These are phyloP conservation scores for Cherax destructor DNA, from an alignment of 1,140 invertebrate species.

Conservation along the genomic window DNA sequence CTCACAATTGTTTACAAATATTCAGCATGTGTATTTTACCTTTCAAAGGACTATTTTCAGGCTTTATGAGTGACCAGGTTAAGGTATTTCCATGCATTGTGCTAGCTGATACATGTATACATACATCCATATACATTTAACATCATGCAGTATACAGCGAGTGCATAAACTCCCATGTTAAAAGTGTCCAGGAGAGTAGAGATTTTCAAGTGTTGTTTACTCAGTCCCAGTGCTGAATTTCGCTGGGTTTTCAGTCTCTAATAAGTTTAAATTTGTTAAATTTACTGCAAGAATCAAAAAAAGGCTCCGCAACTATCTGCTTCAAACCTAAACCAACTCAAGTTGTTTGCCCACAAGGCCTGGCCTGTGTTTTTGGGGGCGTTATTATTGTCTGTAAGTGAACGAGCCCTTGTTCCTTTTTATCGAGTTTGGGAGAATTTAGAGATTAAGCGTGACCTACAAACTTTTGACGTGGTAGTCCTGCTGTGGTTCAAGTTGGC, in stretches of 20 bases:
- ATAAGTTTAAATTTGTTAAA: neutral
- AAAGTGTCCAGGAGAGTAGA: no score
- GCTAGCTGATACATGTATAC: neutral
- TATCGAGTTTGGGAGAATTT: neutral
- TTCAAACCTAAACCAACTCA: neutral
- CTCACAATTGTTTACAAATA: neutral
- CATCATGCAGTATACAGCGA: neutral
- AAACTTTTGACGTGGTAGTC: neutral
- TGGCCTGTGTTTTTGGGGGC: neutral
- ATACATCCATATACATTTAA: neutral
- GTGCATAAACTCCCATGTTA: no score
- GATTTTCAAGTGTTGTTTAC: no score
- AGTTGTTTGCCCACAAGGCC: neutral
- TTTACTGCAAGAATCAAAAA: neutral
- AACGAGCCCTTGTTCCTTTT: neutral
- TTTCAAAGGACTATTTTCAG: neutral
- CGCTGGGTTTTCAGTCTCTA: neutral
- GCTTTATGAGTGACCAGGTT: neutral
- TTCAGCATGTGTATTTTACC: neutral
- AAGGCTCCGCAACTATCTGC: neutral
- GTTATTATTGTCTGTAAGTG: neutral
- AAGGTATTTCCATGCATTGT: neutral
- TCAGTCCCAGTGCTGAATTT: no score
- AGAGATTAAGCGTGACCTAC: neutral
- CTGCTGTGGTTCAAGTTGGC: neutral